Evolutionary conservation across 2,888 invertebrate genomes (phyloP), one percentile per base, ranked within the genome.

Genomic region (Tholera decimalis): DNA sequence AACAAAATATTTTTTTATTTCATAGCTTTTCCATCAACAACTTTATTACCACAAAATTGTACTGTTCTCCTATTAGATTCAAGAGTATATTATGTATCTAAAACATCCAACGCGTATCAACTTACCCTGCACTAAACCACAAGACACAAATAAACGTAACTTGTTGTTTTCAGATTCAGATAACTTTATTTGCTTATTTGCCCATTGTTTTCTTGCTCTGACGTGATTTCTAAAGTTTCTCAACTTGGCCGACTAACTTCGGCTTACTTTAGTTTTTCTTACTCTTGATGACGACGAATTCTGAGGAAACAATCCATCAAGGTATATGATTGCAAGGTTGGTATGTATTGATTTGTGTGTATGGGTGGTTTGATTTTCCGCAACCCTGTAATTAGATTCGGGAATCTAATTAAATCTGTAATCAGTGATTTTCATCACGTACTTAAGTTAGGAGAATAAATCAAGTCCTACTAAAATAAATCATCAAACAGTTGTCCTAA

Each of bases 251-350:
- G 59, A 41, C 30, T 46, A 56, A 73, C 56, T 78, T 73, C 56
- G 83, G 37, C 73, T 76, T 69, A 79, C 71, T 82, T 74, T 50
- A 64, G 66, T 77, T 81, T 82, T 80, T 80, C 70, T 73, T 70
- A 43, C 71, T 47, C 67, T 66, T 82, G 78, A 82, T 77, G 80
- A 79, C 58, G 53, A 63, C 49, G 70, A 71, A 67, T 75, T 30
- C 44, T 4, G 24, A 41, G 33, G 58, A 70, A 77, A 78, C 77
- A 74, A 71, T 57, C 61, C 70, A 49, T 59, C 65, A 53, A 44
- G 20, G 22, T 39, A 43, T 39, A 46, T 44, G 41, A 61, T 70
- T 65, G 57, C 62, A 13, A 43, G 39, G 26, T 43, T 41, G n/a
- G 3, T 46, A 26, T 2, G n/a, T 22, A 67, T 55, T 62, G 51